Evolutionary conservation across 2,888 invertebrate genomes (phyloP).

Genomic region (Marronus borbonicus): DNA sequence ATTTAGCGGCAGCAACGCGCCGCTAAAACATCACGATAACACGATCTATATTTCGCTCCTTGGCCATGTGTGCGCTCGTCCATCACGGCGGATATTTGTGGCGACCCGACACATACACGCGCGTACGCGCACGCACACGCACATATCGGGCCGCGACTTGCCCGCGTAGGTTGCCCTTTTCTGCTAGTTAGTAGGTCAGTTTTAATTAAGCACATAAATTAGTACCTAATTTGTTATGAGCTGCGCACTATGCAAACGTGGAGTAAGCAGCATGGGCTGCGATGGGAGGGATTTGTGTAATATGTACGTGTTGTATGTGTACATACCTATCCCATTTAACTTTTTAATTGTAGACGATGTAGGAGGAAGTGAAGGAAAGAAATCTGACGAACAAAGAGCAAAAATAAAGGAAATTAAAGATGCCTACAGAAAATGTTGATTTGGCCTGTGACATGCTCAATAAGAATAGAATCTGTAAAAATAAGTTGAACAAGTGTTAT

Average conservation of each 20-base stretch:
- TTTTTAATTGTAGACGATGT: not conserved
- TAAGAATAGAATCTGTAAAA: too few species aligned
- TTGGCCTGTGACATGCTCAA: too few species aligned
- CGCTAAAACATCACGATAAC: slow-evolving; percentile 3
- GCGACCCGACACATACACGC: not conserved
- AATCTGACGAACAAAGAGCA: too few species aligned
- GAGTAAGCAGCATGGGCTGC: not conserved
- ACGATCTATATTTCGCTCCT: slow-evolving; percentile 9
- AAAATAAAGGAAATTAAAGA: too few species aligned
- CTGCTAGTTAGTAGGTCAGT: slow-evolving; percentile 47
- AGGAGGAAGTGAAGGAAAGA: too few species aligned
- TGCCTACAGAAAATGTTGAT: too few species aligned
- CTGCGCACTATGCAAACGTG: slow-evolving; percentile 6
- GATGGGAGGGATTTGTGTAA: slow-evolving; percentile 19
- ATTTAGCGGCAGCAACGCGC: slow-evolving; percentile 1
- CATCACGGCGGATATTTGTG: slow-evolving; percentile 16
- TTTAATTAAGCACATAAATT: slow-evolving; percentile 47
- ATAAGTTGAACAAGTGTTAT: too few species aligned
- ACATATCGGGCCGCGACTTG: not conserved
- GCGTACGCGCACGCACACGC: too few species aligned
- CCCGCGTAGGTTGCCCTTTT: slow-evolving; percentile 45
- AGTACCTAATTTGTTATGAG: slow-evolving; percentile 47
- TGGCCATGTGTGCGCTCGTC: not conserved
- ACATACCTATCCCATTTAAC: slow-evolving; percentile 14
- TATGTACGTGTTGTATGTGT: not conserved